Conservation (phyloP, 2,797 vertebrate species). For the Carapus acus region DNA sequence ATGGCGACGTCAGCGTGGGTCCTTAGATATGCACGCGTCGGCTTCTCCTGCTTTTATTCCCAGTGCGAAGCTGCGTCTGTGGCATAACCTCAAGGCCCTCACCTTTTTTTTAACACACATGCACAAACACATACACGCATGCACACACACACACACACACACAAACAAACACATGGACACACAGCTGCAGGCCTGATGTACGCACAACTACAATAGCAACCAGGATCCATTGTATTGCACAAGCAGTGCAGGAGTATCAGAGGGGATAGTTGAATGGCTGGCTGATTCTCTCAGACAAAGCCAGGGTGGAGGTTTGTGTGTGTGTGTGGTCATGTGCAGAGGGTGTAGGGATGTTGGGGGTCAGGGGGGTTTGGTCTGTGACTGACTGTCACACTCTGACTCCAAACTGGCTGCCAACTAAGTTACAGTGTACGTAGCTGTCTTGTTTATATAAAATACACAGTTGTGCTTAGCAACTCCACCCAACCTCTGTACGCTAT, state of each 20-base stretch:
- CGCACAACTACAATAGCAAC: background rate
- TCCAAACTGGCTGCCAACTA: background rate
- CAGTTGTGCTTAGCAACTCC: slow-evolving; percentile 15
- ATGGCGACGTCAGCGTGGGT: too few relatives aligned
- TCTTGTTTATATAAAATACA: slow-evolving; percentile 44
- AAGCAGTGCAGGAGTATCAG: too few relatives aligned
- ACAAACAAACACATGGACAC: slow-evolving; percentile 1
- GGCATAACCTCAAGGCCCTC: slow-evolving; percentile 2
- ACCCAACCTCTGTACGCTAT: slow-evolving; percentile 24
- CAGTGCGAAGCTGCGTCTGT: slow-evolving; percentile 21
- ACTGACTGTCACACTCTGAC: background rate
- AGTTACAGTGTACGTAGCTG: slow-evolving; percentile 27
- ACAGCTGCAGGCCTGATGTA: slow-evolving; percentile 7
- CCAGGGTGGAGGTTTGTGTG: too few relatives aligned
- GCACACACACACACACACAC: slow-evolving; percentile 1
- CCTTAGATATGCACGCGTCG: too few relatives aligned
- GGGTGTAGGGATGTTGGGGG: background rate
- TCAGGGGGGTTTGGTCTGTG: background rate
- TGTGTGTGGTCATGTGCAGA: too few relatives aligned
- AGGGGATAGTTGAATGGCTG: background rate
- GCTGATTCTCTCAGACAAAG: background rate
- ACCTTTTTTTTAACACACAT: slow-evolving; percentile 34
- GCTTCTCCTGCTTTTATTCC: too few relatives aligned
- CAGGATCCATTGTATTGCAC: too few relatives aligned
- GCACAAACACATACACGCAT: slow-evolving; percentile 32